Base-by-base conservation (phyloP, 35 echinoderm and acorn worm species). In the Holothuria glaberrima region DNA sequence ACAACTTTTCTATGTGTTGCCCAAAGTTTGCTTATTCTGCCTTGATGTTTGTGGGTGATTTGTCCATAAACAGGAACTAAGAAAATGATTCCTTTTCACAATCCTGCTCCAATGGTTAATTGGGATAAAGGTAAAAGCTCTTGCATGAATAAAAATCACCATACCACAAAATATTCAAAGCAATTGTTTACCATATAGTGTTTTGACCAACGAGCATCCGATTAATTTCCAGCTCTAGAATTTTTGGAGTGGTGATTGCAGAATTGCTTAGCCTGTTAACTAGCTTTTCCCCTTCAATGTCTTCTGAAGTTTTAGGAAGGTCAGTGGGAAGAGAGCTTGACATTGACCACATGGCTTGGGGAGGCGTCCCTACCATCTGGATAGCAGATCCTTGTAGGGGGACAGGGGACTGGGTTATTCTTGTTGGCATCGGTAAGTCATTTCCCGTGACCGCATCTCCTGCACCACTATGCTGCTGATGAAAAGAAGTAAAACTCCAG, bases 151-250 rank as follows among this genome's bases (percentile, higher is more conserved):
- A 41, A 41, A 41, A 41, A n/a, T n/a, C n/a, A n/a, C n/a, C n/a
- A n/a, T n/a, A n/a, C n/a, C n/a, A n/a, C n/a, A n/a, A n/a, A n/a
- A 41, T 41, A 7, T 4, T 41, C 2, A 41, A 41, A 41, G 36
- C n/a, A n/a, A n/a, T n/a, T n/a, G 36, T 41, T 41, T 41, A 97
- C 95, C 90, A 92, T 19, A 98, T 84, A 24, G 91, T 95, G 86
- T 99, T 99, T 45, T 99, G 97, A 65, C 97, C 97, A 87, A 99
- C 95, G 88, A 99, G 58, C 91, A 99, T 88, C 24, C 97, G 78
- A 77, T 99, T 99, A 27, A 99, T 86, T 54, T 99, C 97, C n/a
- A 99, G 89, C 77, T 99, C 97, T 44, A 99, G 76, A 54, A 99
- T 88, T 29, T 91, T 90, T 6, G 97, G 97, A 13, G 97, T 99